These are phyloP conservation scores for Phyllostomus discolor DNA, from an alignment of 2,113 vertebrate genomes.

Conservation along the genomic window DNA sequence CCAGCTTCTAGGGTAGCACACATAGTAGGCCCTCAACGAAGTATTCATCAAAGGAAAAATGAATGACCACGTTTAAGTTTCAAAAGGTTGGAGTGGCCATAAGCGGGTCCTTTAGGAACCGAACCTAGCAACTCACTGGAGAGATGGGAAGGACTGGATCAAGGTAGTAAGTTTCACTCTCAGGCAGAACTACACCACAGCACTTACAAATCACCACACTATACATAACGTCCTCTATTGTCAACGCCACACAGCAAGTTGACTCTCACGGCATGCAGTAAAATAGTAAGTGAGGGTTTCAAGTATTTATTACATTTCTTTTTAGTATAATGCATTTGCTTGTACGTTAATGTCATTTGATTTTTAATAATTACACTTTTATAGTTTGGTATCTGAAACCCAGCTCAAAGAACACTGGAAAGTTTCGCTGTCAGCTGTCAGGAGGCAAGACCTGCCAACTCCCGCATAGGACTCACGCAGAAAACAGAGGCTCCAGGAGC, in stretches of 20 bases:
- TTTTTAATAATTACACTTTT: neutral
- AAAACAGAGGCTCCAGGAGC: too few relatives aligned
- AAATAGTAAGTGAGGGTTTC: neutral
- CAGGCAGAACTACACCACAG: neutral
- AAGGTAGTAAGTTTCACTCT: neutral
- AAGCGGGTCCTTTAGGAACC: rapidly evolving
- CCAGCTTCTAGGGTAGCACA: neutral
- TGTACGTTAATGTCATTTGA: neutral
- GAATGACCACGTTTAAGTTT: neutral
- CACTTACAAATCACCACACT: neutral
- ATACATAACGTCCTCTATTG: neutral
- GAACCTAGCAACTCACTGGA: neutral
- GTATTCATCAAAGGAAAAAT: neutral
- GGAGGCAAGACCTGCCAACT: neutral
- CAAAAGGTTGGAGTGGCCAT: neutral
- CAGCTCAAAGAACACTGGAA: neutral
- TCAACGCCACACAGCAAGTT: neutral
- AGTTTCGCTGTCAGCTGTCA: neutral
- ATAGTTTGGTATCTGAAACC: neutral
- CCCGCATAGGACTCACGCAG: too few relatives aligned
- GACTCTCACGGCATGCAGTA: neutral
- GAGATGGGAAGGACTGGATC: neutral
- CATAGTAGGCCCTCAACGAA: neutral
- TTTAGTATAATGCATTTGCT: neutral
- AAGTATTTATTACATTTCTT: neutral